Conservation (phyloP, 2,797 vertebrate species). For the Coregonus sp. region DNA sequence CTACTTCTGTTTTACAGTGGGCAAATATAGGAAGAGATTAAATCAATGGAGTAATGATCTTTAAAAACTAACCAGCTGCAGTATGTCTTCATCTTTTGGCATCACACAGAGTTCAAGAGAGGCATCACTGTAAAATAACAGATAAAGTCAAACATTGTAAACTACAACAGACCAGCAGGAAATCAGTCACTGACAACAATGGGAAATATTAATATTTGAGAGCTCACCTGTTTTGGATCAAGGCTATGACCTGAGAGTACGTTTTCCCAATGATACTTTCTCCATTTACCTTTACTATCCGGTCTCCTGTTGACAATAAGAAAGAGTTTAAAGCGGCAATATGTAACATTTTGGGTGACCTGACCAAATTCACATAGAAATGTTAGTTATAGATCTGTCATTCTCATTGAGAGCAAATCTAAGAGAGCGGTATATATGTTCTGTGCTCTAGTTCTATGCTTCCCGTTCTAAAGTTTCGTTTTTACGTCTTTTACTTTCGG, state of each 20-base stretch:
- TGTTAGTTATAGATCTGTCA: no score
- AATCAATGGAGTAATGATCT: not conserved
- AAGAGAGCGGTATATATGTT: no score
- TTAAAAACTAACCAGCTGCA: conserved; percentile 87
- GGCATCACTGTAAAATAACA: conserved; percentile 79
- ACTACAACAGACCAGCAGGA: not conserved
- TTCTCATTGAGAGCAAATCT: no score
- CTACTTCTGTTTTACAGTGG: not conserved
- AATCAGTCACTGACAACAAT: not conserved
- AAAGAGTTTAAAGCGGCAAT: not conserved
- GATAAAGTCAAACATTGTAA: conserved; percentile 12
- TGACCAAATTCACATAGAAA: no score
- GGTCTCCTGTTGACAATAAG: conserved; percentile 80
- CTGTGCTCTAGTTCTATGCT: no score
- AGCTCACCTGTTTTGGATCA: conserved; percentile 96
- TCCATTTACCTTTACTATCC: conserved; percentile 96
- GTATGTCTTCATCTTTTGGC: conserved; percentile 99
- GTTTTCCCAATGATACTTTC: conserved; percentile 98
- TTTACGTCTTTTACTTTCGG: no score
- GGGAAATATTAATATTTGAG: not conserved
- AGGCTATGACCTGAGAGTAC: conserved; percentile 94
- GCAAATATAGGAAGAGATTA: not conserved
- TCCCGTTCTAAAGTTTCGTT: no score
- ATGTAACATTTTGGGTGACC: no score
- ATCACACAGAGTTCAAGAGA: conserved; percentile 95